These are phyloP conservation scores for Xestia rhomboidea DNA, from an alignment of 2,888 invertebrate genomes.

Conservation along the genomic window DNA sequence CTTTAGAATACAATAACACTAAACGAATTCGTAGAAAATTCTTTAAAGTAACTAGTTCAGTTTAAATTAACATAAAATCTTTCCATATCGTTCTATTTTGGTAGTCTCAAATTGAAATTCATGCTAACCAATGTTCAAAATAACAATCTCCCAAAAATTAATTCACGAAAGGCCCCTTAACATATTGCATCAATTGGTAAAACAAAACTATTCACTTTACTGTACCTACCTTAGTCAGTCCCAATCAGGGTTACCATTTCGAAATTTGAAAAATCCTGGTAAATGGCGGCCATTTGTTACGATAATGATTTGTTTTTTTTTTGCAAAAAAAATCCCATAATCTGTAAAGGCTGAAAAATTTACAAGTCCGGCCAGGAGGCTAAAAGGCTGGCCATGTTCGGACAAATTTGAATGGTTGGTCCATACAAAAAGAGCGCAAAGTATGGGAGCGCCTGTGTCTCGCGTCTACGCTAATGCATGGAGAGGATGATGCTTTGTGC, in stretches of 20 bases:
- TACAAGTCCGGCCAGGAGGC: too few relatives aligned
- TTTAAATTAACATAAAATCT: neutral
- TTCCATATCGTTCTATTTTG: neutral
- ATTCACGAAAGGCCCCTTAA: constrained; percentile 22
- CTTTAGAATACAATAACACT: too few relatives aligned
- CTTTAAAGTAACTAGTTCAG: neutral
- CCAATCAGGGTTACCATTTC: neutral
- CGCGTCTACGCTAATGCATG: neutral
- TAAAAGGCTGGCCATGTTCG: too few relatives aligned
- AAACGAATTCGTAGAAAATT: neutral
- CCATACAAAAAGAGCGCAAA: too few relatives aligned
- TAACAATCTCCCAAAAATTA: constrained; percentile 7
- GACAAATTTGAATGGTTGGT: too few relatives aligned
- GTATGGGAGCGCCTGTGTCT: neutral
- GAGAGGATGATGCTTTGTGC: neutral
- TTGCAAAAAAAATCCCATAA: too few relatives aligned
- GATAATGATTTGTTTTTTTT: neutral
- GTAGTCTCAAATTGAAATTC: constrained; percentile 23
- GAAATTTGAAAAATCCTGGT: neutral
- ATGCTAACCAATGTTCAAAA: constrained; percentile 21
- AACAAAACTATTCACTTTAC: constrained; percentile 29
- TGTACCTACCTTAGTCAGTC: constrained; percentile 19
- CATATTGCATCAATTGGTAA: constrained; percentile 37
- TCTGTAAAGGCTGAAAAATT: too few relatives aligned
- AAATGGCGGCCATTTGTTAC: neutral